Evolutionary conservation across 2,797 vertebrate species (phyloP).

Genomic region (Sebastes nivosus): DNA sequence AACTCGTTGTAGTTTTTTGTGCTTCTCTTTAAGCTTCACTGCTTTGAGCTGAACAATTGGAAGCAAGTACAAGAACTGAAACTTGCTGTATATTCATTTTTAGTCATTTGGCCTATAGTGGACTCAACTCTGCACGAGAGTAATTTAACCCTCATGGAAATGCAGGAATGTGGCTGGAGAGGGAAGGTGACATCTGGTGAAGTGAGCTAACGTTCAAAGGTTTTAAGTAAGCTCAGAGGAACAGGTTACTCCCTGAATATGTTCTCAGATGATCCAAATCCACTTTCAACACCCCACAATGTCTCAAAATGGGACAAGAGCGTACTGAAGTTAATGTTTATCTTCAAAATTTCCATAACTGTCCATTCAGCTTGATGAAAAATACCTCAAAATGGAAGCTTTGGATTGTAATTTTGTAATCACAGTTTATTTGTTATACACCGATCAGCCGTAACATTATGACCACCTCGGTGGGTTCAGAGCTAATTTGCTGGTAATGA

Average conservation of each 20-base stretch:
- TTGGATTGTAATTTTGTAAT: not conserved
- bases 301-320: not conserved
- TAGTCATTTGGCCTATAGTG: not conserved
- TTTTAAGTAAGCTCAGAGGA: not conserved
- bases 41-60: not conserved
- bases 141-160: not conserved
- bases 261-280: not conserved
- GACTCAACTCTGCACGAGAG: not conserved
- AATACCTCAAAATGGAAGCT: not conserved
- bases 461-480: too few species aligned
- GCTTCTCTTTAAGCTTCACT: not conserved
- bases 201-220: not conserved
- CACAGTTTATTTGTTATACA: too few species aligned
- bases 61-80: not conserved
- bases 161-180: not conserved
- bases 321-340: not conserved
- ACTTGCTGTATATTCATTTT: not conserved
- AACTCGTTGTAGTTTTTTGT: not conserved
- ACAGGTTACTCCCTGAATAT: not conserved
- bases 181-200: constrained; percentile 13
- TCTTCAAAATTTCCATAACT: not conserved
- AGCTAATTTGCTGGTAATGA: too few species aligned
- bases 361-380: not conserved
- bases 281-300: not conserved
- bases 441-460: too few species aligned